Percentiles rank a stretch among this genome's conserved stretches.
phyloP scores from a whole-genome alignment of 64 coral and sea anemone species.

The Platygyra sinensis region DNA sequence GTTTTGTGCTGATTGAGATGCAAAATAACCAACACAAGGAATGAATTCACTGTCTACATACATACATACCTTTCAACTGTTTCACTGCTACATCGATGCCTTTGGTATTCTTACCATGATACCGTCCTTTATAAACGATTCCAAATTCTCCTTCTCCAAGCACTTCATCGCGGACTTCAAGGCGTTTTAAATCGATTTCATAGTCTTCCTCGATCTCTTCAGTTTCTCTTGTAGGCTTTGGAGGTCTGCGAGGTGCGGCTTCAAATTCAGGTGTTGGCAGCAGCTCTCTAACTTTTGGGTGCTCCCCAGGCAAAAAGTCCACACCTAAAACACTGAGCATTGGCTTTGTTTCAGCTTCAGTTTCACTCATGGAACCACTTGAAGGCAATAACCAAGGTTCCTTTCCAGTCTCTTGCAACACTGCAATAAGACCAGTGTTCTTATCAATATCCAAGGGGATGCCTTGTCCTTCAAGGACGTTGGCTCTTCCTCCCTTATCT shows the following conservation, averaged over 20 bases:
- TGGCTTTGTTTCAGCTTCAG: too few species aligned
- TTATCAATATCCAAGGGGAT: too few species aligned
- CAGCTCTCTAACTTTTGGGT: too few species aligned
- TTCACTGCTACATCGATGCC: constrained; percentile 16
- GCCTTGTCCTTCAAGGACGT: not conserved
- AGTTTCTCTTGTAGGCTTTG: not conserved
- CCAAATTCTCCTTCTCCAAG: constrained; percentile 35
- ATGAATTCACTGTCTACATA: not conserved
- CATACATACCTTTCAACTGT: constrained; percentile 32
- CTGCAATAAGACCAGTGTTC: too few species aligned
- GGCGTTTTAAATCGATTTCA: not conserved
- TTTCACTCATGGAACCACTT: too few species aligned
- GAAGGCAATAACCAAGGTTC: too few species aligned
- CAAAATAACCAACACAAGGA: not conserved
- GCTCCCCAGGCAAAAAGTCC: too few species aligned
- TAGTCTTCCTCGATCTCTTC: not conserved
- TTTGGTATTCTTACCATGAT: not conserved
- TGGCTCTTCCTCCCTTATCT: not conserved
- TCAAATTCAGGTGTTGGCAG: too few species aligned
- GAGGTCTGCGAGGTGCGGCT: not conserved
- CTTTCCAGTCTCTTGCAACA: too few species aligned
- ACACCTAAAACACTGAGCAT: too few species aligned
- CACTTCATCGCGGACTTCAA: not conserved
- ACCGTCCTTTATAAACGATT: not conserved
- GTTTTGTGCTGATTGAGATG: too few species aligned